These are phyloP conservation scores for Notechis scutatus DNA, from an alignment of 2,113 vertebrate genomes.

Conservation along the genomic window DNA sequence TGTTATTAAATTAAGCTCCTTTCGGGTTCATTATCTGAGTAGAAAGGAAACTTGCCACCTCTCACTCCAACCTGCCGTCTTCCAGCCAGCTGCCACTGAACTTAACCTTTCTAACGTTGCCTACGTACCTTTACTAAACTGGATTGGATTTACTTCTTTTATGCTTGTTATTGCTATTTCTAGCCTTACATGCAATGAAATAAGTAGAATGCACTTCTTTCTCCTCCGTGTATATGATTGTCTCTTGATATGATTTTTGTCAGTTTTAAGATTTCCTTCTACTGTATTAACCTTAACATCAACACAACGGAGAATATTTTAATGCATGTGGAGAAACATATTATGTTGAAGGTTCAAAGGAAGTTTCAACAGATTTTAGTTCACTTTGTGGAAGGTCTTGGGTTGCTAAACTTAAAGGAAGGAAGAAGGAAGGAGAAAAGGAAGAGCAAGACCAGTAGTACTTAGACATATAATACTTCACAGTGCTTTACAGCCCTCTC, in stretches of 20 bases:
- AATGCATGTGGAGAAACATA: not conserved
- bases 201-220: not conserved
- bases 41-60: not conserved
- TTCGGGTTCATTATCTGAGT: not conserved
- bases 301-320: not conserved
- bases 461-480: too few species aligned
- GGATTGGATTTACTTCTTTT: not conserved
- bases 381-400: not conserved
- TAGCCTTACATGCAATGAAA: not conserved
- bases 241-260: not conserved
- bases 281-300: not conserved
- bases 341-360: not conserved
- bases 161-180: not conserved
- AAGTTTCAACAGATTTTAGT: not conserved
- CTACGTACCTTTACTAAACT: not conserved
- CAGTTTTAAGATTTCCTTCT: not conserved
- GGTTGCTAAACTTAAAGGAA: not conserved
- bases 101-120: not conserved
- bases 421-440: not conserved
- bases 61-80: not conserved
- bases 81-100: not conserved
- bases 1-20: not conserved
- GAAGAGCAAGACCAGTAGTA: not conserved
- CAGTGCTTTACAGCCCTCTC: too few species aligned
- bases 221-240: not conserved